Conservation (phyloP, 2,113 vertebrate species). For the Chamaetylas fuelleborni region DNA sequence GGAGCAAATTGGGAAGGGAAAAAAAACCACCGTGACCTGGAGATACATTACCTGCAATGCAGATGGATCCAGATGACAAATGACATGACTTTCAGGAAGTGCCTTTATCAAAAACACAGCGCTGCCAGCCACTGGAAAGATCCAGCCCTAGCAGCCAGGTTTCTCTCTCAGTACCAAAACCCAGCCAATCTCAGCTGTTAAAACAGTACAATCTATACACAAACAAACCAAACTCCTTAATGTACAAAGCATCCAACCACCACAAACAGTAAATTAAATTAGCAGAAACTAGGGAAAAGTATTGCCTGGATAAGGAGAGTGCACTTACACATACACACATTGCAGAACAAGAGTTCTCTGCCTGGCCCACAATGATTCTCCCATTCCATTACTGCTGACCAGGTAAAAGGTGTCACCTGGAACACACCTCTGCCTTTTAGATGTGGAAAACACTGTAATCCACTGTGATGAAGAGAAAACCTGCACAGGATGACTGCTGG, state of each 20-base stretch:
- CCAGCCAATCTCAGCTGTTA: not conserved
- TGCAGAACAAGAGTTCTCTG: not conserved
- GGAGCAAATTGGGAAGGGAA: not conserved
- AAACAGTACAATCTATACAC: not conserved
- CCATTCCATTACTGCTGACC: not conserved
- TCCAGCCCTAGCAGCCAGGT: not conserved
- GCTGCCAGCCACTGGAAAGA: not conserved
- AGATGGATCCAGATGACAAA: conserved; percentile 41
- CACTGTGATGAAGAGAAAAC: not conserved
- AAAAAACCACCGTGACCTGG: not conserved
- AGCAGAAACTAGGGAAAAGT: not conserved
- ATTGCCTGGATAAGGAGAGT: not conserved
- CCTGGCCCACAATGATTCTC: not conserved
- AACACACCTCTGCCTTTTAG: not conserved
- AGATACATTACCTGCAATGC: conserved; percentile 25
- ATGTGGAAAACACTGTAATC: not conserved
- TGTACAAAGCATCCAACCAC: not conserved
- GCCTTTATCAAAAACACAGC: not conserved
- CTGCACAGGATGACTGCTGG: not conserved
- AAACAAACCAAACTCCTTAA: not conserved
- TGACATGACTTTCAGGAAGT: conserved; percentile 11
- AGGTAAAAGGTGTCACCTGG: not conserved
- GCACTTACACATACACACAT: not conserved
- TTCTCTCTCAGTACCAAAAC: not conserved
- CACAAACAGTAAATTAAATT: not conserved